These are phyloP conservation scores for Paratrypauchen microcephalus DNA, from an alignment of 2,797 vertebrate species.

Conservation along the genomic window DNA sequence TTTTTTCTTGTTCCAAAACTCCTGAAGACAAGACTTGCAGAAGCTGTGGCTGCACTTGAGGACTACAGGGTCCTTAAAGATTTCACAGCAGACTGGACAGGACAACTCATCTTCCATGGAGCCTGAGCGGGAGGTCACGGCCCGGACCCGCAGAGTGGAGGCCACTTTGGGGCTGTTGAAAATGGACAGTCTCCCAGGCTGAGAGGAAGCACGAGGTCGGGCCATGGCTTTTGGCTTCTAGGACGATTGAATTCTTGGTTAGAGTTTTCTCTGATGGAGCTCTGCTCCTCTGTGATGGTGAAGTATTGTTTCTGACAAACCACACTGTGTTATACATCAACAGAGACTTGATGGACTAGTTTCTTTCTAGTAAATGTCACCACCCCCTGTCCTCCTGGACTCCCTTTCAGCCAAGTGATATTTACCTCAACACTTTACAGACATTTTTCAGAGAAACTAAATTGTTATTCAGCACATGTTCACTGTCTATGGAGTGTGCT, in stretches of 20 bases:
- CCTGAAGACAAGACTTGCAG: conserved; percentile 77
- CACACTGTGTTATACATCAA: conserved; percentile 50
- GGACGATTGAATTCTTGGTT: neutral
- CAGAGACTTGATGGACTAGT: conserved; percentile 64
- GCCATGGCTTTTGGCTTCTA: conserved; percentile 58
- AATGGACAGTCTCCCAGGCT: conserved; percentile 71
- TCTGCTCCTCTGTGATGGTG: conserved; percentile 21
- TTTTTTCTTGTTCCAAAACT: conserved; percentile 80
- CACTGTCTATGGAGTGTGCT: neutral
- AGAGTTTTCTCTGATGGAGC: neutral
- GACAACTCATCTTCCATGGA: conserved; percentile 77
- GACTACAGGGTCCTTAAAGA: conserved; percentile 80
- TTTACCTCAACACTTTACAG: neutral
- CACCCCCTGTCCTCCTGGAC: conserved; percentile 20
- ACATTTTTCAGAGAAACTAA: neutral
- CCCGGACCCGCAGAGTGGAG: conserved; percentile 59
- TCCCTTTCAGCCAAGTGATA: neutral
- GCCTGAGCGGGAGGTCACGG: conserved; percentile 60
- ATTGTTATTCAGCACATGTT: neutral
- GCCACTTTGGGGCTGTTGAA: conserved; percentile 58
- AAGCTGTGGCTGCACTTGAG: conserved; percentile 85
- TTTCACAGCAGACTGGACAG: conserved; percentile 80
- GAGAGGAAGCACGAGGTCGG: conserved; percentile 75
- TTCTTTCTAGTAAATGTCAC: conserved; percentile 54
- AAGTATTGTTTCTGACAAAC: conserved; percentile 28